A percentile compares a stretch with the other conserved stretches of the same genome.
phyloP scores from a whole-genome alignment of 2,113 vertebrate species.

The Gallinago jamesoni region DNA sequence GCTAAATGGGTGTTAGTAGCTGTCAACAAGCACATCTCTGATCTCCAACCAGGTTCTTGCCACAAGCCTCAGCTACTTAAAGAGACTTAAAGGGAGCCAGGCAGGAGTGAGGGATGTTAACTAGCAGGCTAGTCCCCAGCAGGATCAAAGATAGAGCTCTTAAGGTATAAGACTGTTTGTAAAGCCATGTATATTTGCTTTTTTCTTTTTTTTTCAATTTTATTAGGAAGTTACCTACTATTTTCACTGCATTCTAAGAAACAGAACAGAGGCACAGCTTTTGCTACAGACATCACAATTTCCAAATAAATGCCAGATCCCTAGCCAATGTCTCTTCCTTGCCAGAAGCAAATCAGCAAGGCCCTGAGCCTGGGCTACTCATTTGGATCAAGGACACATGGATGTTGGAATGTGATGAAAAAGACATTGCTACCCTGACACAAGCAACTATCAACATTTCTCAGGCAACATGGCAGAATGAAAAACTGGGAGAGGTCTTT shows the following conservation, averaged over 20 bases:
- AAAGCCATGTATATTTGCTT: not conserved
- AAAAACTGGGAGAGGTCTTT: not conserved
- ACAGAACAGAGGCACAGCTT: not conserved
- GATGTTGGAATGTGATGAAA: not conserved
- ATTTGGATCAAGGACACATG: not conserved
- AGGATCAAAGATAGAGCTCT: not conserved
- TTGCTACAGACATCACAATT: not conserved
- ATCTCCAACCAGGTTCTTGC: not conserved
- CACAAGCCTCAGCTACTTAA: not conserved
- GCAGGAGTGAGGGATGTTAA: not conserved
- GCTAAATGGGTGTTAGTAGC: not conserved
- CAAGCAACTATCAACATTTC: not conserved
- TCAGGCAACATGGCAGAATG: not conserved
- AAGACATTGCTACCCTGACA: not conserved
- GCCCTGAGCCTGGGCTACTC: not conserved
- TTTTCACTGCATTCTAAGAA: not conserved
- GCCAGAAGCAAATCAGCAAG: not conserved
- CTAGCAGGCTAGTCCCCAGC: not conserved
- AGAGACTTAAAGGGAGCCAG: not conserved
- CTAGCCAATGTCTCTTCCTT: not conserved
- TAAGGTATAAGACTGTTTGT: not conserved
- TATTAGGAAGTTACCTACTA: not conserved
- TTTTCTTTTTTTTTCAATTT: not conserved
- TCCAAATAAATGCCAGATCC: not conserved
- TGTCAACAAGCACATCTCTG: not conserved